Evolutionary conservation across 2,888 invertebrate genomes (phyloP), one percentile per base, ranked within the genome.

Genomic region (Zygogramma bicolorata): DNA sequence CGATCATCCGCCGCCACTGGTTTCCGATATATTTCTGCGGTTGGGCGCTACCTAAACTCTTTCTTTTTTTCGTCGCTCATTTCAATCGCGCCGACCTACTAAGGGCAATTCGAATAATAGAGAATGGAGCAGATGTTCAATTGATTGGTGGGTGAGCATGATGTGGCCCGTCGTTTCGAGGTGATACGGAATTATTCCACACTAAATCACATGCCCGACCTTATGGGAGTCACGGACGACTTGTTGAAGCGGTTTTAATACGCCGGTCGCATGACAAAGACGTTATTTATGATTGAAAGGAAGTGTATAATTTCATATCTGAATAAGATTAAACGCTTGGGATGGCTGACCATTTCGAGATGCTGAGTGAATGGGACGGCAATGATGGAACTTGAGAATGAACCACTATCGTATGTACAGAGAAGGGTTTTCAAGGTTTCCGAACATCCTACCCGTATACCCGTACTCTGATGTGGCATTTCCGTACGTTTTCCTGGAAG

Each of bases 171-270:
- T 34, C 34, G 20, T 68, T 60, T 49, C 31, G 53, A 68, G 61
- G 68, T 53, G 60, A 38, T 67, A 59, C 60, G 46, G 61, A 34
- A 68, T 62, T 68, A 58, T 69, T 69, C 57, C 68, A 29, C 57
- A 42, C 62, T 69, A 69, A 69, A 69, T 69, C 68, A 69, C 61
- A 58, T 69, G 68, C 68, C 63, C 58, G 29, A 63, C 68, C 68
- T 69, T 69, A 69, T 29, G 68, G 27, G 49, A 53, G 53, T 53
- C 53, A 53, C 53, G 53, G 53, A 53, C 53, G 53, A 53, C 53
- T 53, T 53, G 53, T 53, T 53, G 53, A 53, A 53, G 53, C 62
- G 68, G 53, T 57, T 68, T 68, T 63, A 53, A 57, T 61, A 42
- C 27, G 42, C 7, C 40, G 63, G 62, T 69, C 42, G 68, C 68